Evolutionary conservation across 2,797 vertebrate species (phyloP).

Genomic region (Pteropus rufus): DNA sequence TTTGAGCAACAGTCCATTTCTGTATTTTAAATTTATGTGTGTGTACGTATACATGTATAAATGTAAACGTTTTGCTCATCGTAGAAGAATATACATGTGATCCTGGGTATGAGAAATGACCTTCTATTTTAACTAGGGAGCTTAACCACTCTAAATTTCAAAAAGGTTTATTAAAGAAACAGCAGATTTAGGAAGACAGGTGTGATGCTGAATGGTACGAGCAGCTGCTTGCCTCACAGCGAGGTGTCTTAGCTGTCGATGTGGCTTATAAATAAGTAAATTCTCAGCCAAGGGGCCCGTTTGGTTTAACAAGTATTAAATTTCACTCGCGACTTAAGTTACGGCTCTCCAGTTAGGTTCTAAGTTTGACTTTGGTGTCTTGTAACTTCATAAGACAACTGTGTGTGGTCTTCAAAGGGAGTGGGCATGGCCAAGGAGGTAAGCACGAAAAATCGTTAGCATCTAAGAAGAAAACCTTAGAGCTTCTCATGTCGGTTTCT

Average conservation of each 20-base stretch:
- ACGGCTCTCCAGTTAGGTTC: slow-evolving; percentile 7
- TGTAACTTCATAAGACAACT: background rate
- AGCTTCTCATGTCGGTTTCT: background rate
- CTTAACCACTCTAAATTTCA: background rate
- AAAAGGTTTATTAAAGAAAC: background rate
- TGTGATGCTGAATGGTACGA: fast-evolving
- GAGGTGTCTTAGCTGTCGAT: slow-evolving; percentile 41
- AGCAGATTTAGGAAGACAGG: background rate
- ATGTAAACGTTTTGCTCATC: background rate
- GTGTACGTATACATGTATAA: too few relatives aligned
- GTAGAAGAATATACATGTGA: background rate
- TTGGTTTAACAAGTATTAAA: slow-evolving; percentile 60
- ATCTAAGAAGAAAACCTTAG: background rate
- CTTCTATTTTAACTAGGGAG: background rate
- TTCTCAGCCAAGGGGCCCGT: slow-evolving; percentile 42
- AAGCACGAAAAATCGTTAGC: background rate
- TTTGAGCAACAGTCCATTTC: background rate
- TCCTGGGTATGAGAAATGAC: background rate
- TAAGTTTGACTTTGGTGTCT: slow-evolving; percentile 28
- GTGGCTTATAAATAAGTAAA: slow-evolving; percentile 61
- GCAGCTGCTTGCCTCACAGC: background rate
- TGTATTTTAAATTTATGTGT: background rate
- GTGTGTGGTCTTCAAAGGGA: background rate
- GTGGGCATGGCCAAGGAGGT: background rate
- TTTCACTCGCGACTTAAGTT: slow-evolving; percentile 76